Percentiles rank a stretch among this genome's conserved stretches.
phyloP scores from a whole-genome alignment of 2,113 vertebrate species.

The Thermophis baileyi region DNA sequence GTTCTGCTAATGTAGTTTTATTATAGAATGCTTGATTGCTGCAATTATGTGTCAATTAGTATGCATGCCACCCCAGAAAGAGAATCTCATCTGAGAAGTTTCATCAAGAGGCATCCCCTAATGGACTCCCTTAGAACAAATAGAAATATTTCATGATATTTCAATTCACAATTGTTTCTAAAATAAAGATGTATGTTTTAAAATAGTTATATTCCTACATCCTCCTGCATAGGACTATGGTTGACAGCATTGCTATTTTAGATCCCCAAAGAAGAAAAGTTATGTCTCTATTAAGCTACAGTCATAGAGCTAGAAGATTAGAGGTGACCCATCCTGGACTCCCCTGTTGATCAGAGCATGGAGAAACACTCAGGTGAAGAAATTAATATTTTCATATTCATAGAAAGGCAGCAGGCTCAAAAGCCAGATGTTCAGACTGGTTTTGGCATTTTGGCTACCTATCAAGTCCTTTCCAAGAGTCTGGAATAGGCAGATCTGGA shows the following conservation, averaged over 20 bases:
- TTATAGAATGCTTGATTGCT: constrained; percentile 38
- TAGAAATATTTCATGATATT: constrained; percentile 7
- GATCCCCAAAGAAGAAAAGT: neutral
- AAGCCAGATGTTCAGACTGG: no score
- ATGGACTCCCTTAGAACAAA: constrained; percentile 13
- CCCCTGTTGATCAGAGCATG: no score
- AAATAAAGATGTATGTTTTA: neutral
- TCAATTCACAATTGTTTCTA: neutral
- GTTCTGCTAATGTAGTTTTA: constrained; percentile 56
- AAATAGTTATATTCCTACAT: neutral
- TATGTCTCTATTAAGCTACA: no score
- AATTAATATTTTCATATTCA: neutral
- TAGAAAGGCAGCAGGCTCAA: neutral
- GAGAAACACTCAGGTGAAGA: neutral
- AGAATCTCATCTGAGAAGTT: constrained; percentile 50
- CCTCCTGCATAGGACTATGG: neutral
- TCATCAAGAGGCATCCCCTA: constrained; percentile 40
- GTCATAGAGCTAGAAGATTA: no score
- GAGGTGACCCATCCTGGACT: no score
- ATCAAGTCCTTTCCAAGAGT: no score
- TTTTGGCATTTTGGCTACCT: no score
- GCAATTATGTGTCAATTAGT: constrained; percentile 36
- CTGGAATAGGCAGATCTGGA: no score
- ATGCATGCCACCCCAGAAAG: constrained; percentile 52
- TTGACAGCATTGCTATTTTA: neutral